A percentile compares a stretch with the other conserved stretches of the same genome.
These are phyloP conservation scores for Eupsilia transversa DNA, from an alignment of 2,888 invertebrate genomes.

Conservation along the genomic window DNA sequence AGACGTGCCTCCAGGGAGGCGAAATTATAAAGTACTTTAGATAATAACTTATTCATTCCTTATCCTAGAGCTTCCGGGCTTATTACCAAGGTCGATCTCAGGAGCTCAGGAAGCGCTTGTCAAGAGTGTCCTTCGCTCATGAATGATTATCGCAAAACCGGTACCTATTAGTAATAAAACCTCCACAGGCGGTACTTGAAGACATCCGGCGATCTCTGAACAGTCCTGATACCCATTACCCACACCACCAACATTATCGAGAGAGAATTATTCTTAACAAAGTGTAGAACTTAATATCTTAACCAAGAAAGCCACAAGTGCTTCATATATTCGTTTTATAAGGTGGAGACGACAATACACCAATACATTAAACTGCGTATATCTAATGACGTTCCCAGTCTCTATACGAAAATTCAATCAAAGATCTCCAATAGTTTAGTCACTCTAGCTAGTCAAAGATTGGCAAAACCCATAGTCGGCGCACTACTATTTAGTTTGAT, in stretches of 20 bases:
- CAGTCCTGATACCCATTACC: neutral
- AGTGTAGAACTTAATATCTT: neutral
- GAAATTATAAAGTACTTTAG: neutral
- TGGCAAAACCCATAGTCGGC: no score
- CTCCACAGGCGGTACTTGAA: neutral
- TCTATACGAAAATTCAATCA: no score
- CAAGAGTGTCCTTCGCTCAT: conserved; percentile 12
- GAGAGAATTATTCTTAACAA: neutral
- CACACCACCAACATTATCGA: neutral
- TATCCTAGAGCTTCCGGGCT: conserved; percentile 18
- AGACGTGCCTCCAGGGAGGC: neutral
- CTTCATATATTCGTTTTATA: no score
- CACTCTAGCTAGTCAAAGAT: no score
- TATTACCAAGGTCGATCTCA: conserved; percentile 24
- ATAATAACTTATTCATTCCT: conserved; percentile 24
- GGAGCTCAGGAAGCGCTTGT: conserved; percentile 17
- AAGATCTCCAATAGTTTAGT: no score
- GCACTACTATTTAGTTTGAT: no score
- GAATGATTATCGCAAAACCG: conserved; percentile 1
- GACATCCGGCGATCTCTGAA: conserved; percentile 11
- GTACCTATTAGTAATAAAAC: neutral
- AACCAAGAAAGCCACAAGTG: neutral
- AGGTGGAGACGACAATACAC: no score
- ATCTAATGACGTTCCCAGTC: no score
- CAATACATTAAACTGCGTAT: no score